Evolutionary conservation across 2,113 vertebrate species (phyloP).

Genomic region (Aphelocoma coerulescens): DNA sequence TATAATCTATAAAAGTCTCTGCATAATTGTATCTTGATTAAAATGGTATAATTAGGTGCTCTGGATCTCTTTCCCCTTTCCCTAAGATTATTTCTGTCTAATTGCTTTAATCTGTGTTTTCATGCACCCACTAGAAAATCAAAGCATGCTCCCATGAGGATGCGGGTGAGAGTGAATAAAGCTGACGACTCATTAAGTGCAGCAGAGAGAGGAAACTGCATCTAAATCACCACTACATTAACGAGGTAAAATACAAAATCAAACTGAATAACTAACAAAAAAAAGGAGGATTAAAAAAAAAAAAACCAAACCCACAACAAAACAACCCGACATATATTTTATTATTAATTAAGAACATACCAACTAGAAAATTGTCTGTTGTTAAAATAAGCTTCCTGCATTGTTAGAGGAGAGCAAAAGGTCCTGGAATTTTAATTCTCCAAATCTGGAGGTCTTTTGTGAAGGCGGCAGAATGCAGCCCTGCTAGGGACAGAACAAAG

Average conservation of each 20-base stretch:
- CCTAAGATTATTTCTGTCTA: constrained; percentile 70
- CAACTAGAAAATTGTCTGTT: background rate
- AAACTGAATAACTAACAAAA: constrained; percentile 45
- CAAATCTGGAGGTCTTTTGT: background rate
- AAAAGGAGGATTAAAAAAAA: background rate
- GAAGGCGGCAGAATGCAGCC: background rate
- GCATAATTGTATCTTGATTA: constrained; percentile 61
- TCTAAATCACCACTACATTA: constrained; percentile 69
- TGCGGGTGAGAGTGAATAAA: constrained; percentile 68
- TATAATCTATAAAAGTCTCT: constrained; percentile 60
- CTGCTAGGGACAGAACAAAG: background rate
- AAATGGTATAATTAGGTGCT: constrained; percentile 64
- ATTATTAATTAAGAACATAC: constrained; percentile 32
- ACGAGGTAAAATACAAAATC: constrained; percentile 61
- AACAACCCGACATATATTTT: constrained; percentile 27
- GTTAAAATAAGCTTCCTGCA: background rate
- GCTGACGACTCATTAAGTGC: constrained; percentile 69
- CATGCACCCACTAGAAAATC: constrained; percentile 64
- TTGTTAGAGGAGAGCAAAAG: background rate
- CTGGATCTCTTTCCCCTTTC: constrained; percentile 63
- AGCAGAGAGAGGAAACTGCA: constrained; percentile 67
- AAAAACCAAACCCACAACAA: background rate
- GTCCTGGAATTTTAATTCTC: background rate
- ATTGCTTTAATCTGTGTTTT: constrained; percentile 75
- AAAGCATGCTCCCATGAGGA: constrained; percentile 65